phyloP scores from a whole-genome alignment of 2,797 vertebrate genomes.

The Danio choprae region DNA sequence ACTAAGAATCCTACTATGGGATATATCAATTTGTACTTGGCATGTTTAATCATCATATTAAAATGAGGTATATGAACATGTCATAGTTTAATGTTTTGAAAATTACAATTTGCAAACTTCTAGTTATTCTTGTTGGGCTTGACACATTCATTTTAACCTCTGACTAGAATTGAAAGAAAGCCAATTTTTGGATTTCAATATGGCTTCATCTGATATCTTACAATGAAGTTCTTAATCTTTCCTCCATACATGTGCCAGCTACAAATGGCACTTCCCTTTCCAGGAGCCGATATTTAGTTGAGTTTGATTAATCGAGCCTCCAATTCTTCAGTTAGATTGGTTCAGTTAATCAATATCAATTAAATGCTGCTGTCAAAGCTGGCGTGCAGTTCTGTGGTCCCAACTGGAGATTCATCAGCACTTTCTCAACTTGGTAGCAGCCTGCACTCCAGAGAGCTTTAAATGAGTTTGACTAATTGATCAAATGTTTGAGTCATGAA shows the following conservation, averaged over 20 bases:
- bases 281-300: constrained; percentile 10
- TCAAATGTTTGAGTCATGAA: constrained; percentile 67
- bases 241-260: background rate
- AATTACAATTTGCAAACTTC: background rate
- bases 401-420: constrained; percentile 78
- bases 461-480: constrained; percentile 68
- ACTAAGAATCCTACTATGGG: background rate
- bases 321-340: constrained; percentile 27
- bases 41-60: background rate
- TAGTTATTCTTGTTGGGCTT: background rate
- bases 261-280: constrained; percentile 14
- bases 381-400: constrained; percentile 72
- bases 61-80: background rate
- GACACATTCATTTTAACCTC: background rate
- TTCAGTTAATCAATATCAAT: constrained; percentile 59
- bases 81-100: background rate
- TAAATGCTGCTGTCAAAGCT: constrained; percentile 75
- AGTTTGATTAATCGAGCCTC: constrained; percentile 51
- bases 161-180: background rate
- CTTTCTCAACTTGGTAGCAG: constrained; percentile 73
- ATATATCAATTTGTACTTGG: background rate
- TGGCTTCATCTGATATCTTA: background rate
- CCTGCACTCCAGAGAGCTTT: constrained; percentile 62
- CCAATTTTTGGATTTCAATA: background rate
- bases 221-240: background rate